phyloP scores from a whole-genome alignment of 2,888 invertebrate genomes.

The Epirrhoe tristata region DNA sequence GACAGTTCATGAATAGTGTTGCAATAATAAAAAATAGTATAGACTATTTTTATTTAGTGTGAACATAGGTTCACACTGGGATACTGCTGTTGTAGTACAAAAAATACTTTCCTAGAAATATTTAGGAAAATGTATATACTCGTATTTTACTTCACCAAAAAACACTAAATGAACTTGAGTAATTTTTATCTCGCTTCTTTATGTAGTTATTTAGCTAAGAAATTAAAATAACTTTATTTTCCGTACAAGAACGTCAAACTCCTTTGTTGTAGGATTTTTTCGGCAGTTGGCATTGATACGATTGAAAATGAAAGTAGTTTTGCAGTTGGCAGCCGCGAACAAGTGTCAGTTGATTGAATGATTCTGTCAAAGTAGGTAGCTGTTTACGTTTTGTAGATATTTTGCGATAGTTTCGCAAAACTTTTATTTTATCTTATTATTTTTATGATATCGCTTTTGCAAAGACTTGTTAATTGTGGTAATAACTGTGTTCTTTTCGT shows the following conservation, averaged over 20 bases:
- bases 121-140: no score
- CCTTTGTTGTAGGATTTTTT: background rate
- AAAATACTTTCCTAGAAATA: no score
- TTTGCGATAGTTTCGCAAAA: conserved; percentile 82
- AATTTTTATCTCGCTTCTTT: no score
- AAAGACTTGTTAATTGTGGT: conserved; percentile 66
- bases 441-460: conserved; percentile 77
- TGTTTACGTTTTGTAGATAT: conserved; percentile 85
- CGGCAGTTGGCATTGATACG: conserved; percentile 36
- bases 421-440: conserved; percentile 80
- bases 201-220: no score
- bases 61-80: no score
- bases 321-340: conserved; percentile 69
- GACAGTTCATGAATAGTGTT: conserved; percentile 8
- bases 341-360: conserved; percentile 77
- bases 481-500: conserved; percentile 67
- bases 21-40: conserved; percentile 4
- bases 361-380: conserved; percentile 83
- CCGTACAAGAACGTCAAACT: background rate
- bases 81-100: no score
- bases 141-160: no score
- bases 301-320: conserved; percentile 70
- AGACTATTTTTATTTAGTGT: no score
- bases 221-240: no score
- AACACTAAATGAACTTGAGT: no score